These are phyloP conservation scores for Macrostomum lignano DNA, from an alignment of 1,140 invertebrate species.

Conservation along the genomic window DNA sequence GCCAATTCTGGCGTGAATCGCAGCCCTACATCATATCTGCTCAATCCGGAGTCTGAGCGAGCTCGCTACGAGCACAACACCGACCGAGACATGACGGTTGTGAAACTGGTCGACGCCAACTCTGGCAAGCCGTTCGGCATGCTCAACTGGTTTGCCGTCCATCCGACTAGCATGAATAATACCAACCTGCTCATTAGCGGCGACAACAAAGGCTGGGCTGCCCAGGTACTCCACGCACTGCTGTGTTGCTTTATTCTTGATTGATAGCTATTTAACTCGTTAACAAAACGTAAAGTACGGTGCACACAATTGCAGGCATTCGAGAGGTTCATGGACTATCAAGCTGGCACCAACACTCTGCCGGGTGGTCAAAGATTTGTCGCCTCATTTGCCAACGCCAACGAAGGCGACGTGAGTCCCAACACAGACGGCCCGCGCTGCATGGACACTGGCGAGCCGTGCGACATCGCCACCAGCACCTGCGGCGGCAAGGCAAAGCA, in stretches of 20 bases:
- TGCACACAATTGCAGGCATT: no score
- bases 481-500: conserved; percentile 34
- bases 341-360: no score
- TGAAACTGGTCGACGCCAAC: conserved; percentile 37
- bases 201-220: conserved; percentile 69
- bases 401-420: conserved; percentile 66
- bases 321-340: no score
- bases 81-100: conserved; percentile 50
- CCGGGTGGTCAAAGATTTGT: no score
- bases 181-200: conserved; percentile 57
- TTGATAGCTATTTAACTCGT: no score
- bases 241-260: no score
- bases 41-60: no score
- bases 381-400: conserved; percentile 58
- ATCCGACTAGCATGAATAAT: conserved; percentile 78
- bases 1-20: no score
- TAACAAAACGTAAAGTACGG: no score
- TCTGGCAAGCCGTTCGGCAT: conserved; percentile 27
- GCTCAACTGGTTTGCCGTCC: conserved; percentile 65
- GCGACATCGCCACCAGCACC: conserved; percentile 41
- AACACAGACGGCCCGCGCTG: conserved; percentile 55
- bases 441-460: conserved; percentile 39
- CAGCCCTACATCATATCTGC: no score
- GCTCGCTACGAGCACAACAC: conserved; percentile 49
- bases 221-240: no score